phyloP scores from a whole-genome alignment of 2,797 vertebrate genomes.

The Poeciliopsis infans region DNA sequence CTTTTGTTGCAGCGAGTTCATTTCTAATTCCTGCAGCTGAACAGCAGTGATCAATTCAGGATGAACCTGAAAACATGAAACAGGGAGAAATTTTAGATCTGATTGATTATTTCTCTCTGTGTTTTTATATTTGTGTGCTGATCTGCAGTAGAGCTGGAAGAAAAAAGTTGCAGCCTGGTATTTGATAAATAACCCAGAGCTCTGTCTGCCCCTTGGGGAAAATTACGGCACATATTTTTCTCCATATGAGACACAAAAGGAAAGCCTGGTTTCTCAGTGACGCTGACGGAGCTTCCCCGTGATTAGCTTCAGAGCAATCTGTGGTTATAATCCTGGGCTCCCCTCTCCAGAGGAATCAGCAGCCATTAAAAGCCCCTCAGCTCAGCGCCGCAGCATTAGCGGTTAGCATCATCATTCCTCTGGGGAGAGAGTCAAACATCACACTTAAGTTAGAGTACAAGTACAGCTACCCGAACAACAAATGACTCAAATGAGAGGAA shows the following conservation, averaged over 20 bases:
- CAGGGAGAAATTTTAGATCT: no score
- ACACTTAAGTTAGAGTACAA: no score
- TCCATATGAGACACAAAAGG: constrained; percentile 67
- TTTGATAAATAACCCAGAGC: neutral
- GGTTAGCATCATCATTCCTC: constrained; percentile 68
- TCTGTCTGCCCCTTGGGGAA: neutral
- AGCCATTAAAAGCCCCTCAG: constrained; percentile 76
- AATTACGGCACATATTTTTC: constrained; percentile 45
- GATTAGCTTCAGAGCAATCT: constrained; percentile 76
- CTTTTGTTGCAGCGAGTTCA: neutral
- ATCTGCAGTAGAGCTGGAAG: neutral
- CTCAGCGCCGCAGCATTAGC: constrained; percentile 63
- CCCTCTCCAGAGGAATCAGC: constrained; percentile 80
- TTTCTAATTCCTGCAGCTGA: neutral
- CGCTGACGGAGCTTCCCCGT: constrained; percentile 58
- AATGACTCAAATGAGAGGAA: no score
- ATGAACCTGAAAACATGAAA: no score
- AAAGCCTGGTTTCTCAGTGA: constrained; percentile 51
- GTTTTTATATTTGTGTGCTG: neutral
- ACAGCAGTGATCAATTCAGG: no score
- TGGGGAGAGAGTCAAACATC: constrained; percentile 16
- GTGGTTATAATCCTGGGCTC: constrained; percentile 76
- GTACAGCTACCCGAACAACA: no score
- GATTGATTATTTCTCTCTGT: neutral
- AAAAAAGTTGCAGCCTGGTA: neutral